A percentile compares a stretch with the other conserved stretches of the same genome.
These are phyloP conservation scores for Holothuria leucospilota DNA, from an alignment of 53 echinoderm and acorn worm species.

Conservation along the genomic window DNA sequence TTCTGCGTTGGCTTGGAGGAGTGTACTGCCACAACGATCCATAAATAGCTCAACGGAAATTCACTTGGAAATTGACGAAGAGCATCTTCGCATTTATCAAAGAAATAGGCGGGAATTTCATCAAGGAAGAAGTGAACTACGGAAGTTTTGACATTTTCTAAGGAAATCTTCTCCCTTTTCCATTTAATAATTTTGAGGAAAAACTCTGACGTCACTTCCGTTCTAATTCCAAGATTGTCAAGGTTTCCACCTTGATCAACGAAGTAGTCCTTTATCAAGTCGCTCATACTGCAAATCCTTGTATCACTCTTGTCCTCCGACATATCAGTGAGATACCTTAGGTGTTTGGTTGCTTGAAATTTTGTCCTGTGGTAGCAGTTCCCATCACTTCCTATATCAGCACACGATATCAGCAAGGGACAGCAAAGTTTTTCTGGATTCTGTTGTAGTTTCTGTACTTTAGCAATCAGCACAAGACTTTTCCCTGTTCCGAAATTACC, in stretches of 20 bases:
- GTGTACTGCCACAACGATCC: background rate
- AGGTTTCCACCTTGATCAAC: background rate
- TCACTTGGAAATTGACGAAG: background rate
- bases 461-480: constrained; percentile 9
- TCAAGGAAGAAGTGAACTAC: constrained; percentile 11
- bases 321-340: background rate
- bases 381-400: constrained; percentile 12
- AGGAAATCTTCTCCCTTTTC: background rate
- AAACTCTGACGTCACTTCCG: constrained; percentile 7
- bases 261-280: background rate
- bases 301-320: background rate
- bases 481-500: constrained; percentile 29
- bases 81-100: constrained; percentile 9
- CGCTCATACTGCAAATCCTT: background rate
- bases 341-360: constrained; percentile 12
- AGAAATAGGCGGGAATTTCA: background rate
- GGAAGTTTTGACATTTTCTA: background rate
- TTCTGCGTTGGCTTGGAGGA: constrained; percentile 17
- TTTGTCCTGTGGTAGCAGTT: constrained; percentile 32
- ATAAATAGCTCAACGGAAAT: background rate
- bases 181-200: background rate
- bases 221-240: background rate
- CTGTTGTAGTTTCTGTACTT: background rate
- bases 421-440: background rate
- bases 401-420: constrained; percentile 14